Evolutionary conservation across 2,888 invertebrate genomes (phyloP).

Genomic region (Tholera decimalis): DNA sequence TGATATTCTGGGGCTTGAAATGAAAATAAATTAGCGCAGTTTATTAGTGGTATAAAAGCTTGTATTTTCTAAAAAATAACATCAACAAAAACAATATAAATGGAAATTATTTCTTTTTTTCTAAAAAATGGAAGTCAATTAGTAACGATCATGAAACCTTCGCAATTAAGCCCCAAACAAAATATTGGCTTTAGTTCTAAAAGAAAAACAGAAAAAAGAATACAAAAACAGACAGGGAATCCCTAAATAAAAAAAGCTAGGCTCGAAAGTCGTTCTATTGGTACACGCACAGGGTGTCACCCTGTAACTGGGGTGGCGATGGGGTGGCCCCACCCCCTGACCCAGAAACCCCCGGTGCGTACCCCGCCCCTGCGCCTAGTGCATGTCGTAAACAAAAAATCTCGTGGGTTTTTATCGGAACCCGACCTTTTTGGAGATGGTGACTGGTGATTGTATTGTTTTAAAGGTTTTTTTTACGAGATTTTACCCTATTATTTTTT

Average conservation of each 20-base stretch:
- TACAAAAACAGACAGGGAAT: conserved; percentile 40
- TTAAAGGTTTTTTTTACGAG: conserved; percentile 31
- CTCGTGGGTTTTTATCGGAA: conserved; percentile 44
- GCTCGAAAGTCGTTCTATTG: conserved; percentile 62
- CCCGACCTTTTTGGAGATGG: conserved; percentile 35
- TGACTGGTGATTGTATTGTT: conserved; percentile 30
- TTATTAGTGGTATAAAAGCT: neutral
- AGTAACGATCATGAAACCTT: neutral
- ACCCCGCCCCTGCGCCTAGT: conserved; percentile 68
- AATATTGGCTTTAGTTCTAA: neutral
- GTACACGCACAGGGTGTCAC: conserved; percentile 73
- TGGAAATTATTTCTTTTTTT: neutral
- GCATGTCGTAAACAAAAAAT: conserved; percentile 68
- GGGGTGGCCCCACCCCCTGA: conserved; percentile 77
- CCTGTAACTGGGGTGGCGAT: conserved; percentile 69
- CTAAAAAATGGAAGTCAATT: conserved; percentile 5
- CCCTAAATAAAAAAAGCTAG: conserved; percentile 56
- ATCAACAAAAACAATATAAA: neutral
- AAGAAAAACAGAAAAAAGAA: neutral
- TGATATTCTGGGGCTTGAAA: neutral
- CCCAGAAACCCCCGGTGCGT: conserved; percentile 80
- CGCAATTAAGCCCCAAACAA: neutral
- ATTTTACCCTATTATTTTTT: conserved; percentile 23
- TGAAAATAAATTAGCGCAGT: no score
- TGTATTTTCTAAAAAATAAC: neutral